Evolutionary conservation across 1,140 invertebrate species (phyloP), one percentile per base, ranked within the genome.

Genomic region (Holcopasites calliopsidis): DNA sequence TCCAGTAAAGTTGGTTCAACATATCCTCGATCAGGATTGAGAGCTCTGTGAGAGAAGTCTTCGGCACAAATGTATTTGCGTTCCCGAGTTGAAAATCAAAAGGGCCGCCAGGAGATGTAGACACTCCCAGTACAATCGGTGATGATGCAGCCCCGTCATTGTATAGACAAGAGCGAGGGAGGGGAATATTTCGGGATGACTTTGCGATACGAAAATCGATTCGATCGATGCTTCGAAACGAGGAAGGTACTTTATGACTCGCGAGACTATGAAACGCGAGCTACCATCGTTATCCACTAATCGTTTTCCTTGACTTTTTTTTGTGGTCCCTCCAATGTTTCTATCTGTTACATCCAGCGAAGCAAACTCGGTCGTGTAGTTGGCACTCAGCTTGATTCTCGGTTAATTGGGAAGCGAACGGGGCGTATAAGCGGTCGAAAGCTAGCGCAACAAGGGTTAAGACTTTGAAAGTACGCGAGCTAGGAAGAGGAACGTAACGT

Each of bases 121-220:
- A 69, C 68, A 58, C 61, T 64, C 44, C 61, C 64, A 52, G 66
- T 64, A 81, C 68, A 58, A 52, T 80, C 79, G 71, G 71, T 55
- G 75, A 70, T 21, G 69, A 58, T 85, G 79, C 66, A 69, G 82
- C 85, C 57, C 76, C 69, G 77, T 85, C 80, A 75, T 73, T 60
- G 74, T 23, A 60, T 60, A 54, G 42, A 57, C 33, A 23, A 75
- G 60, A 47, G 62, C 42, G 68, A 28, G 42, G 64, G 57, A 54
- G 54, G 61, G 18, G 40, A 42, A 35, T 31, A 40, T 73, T 73
- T 73, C 54, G 66, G 49, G 82, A 86, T 86, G 85, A 86, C 84
- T 84, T 38, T 52, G 80, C 83, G 72, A 52, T 83, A 69, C 68
- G 72, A 66, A 13, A 74, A 80, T 76, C 64, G 47, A 50, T 57